phyloP scores from a whole-genome alignment of 1,140 invertebrate genomes.

The Musca vetustissima region DNA sequence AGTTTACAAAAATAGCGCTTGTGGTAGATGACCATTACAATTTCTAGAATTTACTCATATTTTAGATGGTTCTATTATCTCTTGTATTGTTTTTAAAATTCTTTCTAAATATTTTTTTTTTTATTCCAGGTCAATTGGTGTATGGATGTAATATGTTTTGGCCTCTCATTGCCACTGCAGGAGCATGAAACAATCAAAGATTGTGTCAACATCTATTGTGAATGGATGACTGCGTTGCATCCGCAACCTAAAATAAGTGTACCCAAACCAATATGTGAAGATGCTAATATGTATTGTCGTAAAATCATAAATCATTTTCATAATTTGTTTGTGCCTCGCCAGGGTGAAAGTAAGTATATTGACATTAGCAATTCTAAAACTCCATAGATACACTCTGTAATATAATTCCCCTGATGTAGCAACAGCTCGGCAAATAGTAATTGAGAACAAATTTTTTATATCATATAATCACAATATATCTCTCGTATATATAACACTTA shows the following conservation, averaged over 20 bases:
- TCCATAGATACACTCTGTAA: slow-evolving; percentile 4
- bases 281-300: slow-evolving; percentile 88
- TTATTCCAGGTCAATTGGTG: slow-evolving; percentile 50
- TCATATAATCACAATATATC: not conserved
- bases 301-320: slow-evolving; percentile 92
- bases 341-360: slow-evolving; percentile 80
- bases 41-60: no score
- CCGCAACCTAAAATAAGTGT: slow-evolving; percentile 79
- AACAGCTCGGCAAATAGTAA: slow-evolving; percentile 15
- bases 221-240: slow-evolving; percentile 89
- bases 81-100: no score
- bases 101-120: no score
- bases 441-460: slow-evolving; percentile 19
- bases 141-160: slow-evolving; percentile 81
- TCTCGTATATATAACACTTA: not conserved
- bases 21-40: no score
- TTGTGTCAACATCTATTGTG: slow-evolving; percentile 95
- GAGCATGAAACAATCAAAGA: slow-evolving; percentile 94
- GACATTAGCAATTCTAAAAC: not conserved
- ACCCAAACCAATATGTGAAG: slow-evolving; percentile 81
- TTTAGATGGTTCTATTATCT: not conserved
- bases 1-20: no score
- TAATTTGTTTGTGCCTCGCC: slow-evolving; percentile 93
- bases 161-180: slow-evolving; percentile 82
- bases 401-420: slow-evolving; percentile 13